Base-by-base conservation (phyloP, 2,888 invertebrate genomes). In the Leptopterna dolabrata region DNA sequence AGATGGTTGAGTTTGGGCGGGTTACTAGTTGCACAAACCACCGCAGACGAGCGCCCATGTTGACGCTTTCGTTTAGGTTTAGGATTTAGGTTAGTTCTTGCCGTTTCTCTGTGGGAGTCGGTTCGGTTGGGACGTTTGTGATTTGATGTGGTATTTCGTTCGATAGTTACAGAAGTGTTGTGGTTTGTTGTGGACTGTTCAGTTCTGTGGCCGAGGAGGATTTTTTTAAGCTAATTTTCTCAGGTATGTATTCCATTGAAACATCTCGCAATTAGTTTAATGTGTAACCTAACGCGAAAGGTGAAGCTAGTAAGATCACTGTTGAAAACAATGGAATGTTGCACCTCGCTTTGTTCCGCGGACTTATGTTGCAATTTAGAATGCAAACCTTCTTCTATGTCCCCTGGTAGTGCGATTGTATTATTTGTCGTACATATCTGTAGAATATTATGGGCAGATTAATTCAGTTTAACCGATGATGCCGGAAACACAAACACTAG, bases 61-160 rank as follows among this genome's bases (percentile, higher is more conserved):
- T n/a, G 36, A 2, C 36, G 36, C 7, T 36, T 36, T 36, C 36
- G 36, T 2, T 36, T 36, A 47, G 63, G 63, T 63, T n/a, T n/a
- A n/a, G n/a, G n/a, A n/a, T n/a, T n/a, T 24, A 73, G 36, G 9
- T 73, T 73, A 73, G 73, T 73, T 73, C 73, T 30, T 36, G 73
- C 73, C 73, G 73, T 73, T 73, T 73, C 41, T 30, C 19, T 29
- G 30, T 73, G 73, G 73, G 7, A 19, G 36, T 30, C 41, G 36
- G 73, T 73, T 73, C 73, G 73, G 30, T 30, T 41, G 30, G 2
- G 1, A 14, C 41, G 36, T 36, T 30, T 73, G 7, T 36, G 13
- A n/a, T n/a, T n/a, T n/a, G 36, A 19, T 73, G 73, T 30, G 30
- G 13, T 73, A 19, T 71, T 36, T n/a, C 73, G 73, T 73, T 36